Evolutionary conservation across 1,140 invertebrate species (phyloP).

Genomic region (Cephus cinctus): DNA sequence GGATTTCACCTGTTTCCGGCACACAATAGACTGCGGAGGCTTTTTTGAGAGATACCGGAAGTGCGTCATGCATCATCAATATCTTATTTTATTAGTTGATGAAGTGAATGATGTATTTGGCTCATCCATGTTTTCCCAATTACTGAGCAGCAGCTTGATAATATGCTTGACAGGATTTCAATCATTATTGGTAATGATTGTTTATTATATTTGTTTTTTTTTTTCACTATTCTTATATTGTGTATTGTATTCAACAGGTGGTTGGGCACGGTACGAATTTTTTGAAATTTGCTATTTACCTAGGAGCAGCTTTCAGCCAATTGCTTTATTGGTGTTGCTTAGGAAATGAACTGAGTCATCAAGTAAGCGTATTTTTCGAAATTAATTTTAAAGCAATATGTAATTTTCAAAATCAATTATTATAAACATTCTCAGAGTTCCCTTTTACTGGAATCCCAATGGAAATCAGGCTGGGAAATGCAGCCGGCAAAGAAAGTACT

Average conservation of each 20-base stretch:
- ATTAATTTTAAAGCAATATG: no score
- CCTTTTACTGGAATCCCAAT: constrained; percentile 9
- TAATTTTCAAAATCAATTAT: no score
- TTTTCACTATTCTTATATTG: no score
- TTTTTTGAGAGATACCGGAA: constrained; percentile 19
- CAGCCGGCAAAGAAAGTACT: not conserved
- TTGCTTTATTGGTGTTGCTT: constrained; percentile 26
- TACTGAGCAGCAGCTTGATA: constrained; percentile 30
- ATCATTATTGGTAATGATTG: constrained; percentile 23
- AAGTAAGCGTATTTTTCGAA: constrained; percentile 19
- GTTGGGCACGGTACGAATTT: constrained; percentile 22
- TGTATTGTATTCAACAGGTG: no score
- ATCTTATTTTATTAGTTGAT: constrained; percentile 20
- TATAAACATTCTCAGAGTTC: not conserved
- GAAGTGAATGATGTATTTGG: constrained; percentile 30
- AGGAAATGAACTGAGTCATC: constrained; percentile 24
- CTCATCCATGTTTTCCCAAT: constrained; percentile 30
- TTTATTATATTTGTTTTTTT: no score
- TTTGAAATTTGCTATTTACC: constrained; percentile 21
- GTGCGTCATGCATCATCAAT: constrained; percentile 29
- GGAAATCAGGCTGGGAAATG: constrained; percentile 22
- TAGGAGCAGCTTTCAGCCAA: constrained; percentile 21
- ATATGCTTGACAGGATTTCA: constrained; percentile 38
- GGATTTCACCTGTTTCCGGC: not conserved
- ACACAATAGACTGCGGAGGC: not conserved